Conservation (phyloP, 2,797 vertebrate species). For the Craterocephalus amniculus region DNA sequence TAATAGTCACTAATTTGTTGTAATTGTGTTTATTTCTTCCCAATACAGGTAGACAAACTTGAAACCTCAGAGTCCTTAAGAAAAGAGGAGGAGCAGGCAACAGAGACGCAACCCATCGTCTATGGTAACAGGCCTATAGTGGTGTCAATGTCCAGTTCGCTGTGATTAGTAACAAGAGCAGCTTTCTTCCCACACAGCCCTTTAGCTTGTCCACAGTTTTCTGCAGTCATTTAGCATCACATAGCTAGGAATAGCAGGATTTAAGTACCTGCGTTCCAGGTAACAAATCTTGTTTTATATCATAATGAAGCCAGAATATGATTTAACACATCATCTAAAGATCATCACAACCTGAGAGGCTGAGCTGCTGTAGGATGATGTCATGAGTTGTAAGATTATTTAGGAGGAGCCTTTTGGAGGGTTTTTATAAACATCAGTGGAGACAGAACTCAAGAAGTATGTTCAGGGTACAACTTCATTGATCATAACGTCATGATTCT, state of each 20-base stretch:
- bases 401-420: too few relatives aligned
- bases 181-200: not conserved
- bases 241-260: not conserved
- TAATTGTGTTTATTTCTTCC: conserved; percentile 20
- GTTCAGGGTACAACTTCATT: not conserved
- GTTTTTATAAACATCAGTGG: too few relatives aligned
- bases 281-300: too few relatives aligned
- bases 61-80: conserved; percentile 97
- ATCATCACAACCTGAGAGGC: too few relatives aligned
- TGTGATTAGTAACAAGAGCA: not conserved
- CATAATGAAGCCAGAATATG: too few relatives aligned
- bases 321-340: too few relatives aligned
- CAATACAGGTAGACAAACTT: conserved; percentile 94
- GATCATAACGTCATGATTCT: not conserved
- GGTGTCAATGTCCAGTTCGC: conserved; percentile 1
- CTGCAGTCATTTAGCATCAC: not conserved
- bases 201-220: not conserved
- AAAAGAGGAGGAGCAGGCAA: conserved; percentile 99
- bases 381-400: too few relatives aligned
- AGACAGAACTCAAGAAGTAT: not conserved
- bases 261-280: not conserved
- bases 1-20: not conserved
- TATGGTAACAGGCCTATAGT: conserved; percentile 86
- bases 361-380: not conserved
- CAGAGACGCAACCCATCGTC: conserved; percentile 98